phyloP scores from a whole-genome alignment of 2,888 invertebrate genomes.

The Caenorhabditis sp. region DNA sequence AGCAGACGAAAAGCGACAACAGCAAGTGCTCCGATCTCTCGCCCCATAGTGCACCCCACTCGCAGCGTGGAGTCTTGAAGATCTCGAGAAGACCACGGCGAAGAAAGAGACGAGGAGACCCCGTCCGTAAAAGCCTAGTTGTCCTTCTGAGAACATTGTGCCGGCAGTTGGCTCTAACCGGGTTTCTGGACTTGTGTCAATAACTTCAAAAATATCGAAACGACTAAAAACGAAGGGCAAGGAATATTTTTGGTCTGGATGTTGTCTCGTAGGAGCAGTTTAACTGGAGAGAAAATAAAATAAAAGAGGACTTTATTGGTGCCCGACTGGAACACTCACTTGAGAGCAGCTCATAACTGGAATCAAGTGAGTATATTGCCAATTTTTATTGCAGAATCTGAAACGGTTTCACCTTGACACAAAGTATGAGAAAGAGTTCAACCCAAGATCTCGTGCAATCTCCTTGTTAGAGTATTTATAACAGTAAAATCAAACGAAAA shows the following conservation, averaged over 20 bases:
- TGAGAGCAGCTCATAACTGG: too few relatives aligned
- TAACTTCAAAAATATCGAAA: constrained; percentile 24
- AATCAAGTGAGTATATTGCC: too few relatives aligned
- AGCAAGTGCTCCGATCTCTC: constrained; percentile 61
- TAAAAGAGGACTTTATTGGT: constrained; percentile 6
- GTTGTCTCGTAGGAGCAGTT: neutral
- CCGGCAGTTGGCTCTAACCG: constrained; percentile 7
- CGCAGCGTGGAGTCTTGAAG: constrained; percentile 12
- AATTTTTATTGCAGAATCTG: too few relatives aligned
- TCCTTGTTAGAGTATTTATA: too few relatives aligned
- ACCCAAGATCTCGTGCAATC: too few relatives aligned
- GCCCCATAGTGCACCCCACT: constrained; percentile 46
- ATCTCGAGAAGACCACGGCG: neutral
- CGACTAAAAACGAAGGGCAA: neutral
- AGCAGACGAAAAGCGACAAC: constrained; percentile 58
- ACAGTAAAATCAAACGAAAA: too few relatives aligned
- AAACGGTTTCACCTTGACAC: too few relatives aligned
- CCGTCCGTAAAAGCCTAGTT: constrained; percentile 4
- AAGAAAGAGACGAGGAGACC: neutral
- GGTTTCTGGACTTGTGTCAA: constrained; percentile 38
- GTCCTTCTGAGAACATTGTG: constrained; percentile 29
- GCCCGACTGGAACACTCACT: too few relatives aligned
- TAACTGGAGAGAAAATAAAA: constrained; percentile 7
- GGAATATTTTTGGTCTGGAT: constrained; percentile 31
- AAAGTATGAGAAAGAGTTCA: too few relatives aligned